A percentile compares a stretch with the other conserved stretches of the same genome.
Conservation (phyloP, 1,140 invertebrate genomes). For the Eueides isabella region DNA sequence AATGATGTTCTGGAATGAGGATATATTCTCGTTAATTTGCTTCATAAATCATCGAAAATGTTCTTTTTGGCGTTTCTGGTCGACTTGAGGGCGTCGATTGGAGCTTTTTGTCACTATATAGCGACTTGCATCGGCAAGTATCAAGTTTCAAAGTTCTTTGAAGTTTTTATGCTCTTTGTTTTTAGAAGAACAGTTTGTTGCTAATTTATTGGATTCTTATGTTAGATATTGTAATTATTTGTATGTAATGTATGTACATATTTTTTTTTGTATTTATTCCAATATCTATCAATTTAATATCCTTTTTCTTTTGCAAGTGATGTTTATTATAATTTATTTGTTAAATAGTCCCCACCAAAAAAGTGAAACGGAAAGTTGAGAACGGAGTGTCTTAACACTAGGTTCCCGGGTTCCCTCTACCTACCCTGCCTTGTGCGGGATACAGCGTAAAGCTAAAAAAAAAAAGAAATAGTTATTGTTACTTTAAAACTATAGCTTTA, state of each 20-base stretch:
- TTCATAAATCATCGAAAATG: slow-evolving; percentile 80
- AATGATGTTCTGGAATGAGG: slow-evolving; percentile 79
- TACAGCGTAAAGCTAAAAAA: no score
- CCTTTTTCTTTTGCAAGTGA: no score
- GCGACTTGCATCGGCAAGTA: slow-evolving; percentile 48
- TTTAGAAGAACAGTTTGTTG: slow-evolving; percentile 15
- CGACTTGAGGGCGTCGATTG: slow-evolving; percentile 54
- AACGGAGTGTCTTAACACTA: no score
- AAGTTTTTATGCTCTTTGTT: slow-evolving; percentile 45
- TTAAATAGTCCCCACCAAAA: no score
- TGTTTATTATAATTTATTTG: no score
- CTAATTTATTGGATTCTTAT: slow-evolving; percentile 32
- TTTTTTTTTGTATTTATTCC: no score
- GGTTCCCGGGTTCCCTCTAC: no score
- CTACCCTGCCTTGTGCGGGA: no score
- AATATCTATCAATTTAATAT: no score
- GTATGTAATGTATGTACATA: background rate
- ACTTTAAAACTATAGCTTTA: no score
- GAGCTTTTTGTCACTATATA: slow-evolving; percentile 66
- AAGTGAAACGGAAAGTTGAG: no score
- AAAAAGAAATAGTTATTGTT: no score
- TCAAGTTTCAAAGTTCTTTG: slow-evolving; percentile 63
- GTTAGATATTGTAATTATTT: background rate
- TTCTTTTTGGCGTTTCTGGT: slow-evolving; percentile 60
- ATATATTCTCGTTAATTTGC: slow-evolving; percentile 81